Percentiles rank a stretch among this genome's conserved stretches.
Conservation (phyloP, 2,113 vertebrate species). For the Corvus moneduloides region DNA sequence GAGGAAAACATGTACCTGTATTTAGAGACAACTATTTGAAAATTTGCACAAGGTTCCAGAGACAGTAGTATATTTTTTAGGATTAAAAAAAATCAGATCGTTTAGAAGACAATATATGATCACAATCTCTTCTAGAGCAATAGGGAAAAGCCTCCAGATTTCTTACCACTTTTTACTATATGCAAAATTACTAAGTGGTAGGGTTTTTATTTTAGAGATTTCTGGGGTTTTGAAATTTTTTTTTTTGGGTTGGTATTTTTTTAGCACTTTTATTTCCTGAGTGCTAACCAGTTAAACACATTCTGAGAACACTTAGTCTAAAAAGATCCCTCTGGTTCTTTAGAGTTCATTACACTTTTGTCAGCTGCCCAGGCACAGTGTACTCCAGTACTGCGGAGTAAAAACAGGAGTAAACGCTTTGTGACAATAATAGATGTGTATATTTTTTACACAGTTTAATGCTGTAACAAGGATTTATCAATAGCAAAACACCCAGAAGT, state of each 20-base stretch:
- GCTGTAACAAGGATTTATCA: not conserved
- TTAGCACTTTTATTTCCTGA: not conserved
- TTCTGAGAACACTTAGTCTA: slow-evolving; percentile 21
- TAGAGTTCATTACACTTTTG: not conserved
- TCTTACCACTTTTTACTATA: slow-evolving; percentile 14
- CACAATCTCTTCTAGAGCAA: not conserved
- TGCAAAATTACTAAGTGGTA: not conserved
- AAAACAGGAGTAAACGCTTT: not conserved
- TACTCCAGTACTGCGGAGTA: not conserved
- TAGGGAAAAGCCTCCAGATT: not conserved
- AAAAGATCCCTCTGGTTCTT: slow-evolving; percentile 32
- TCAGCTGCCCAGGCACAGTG: not conserved
- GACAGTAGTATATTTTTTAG: not conserved
- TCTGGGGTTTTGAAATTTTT: not conserved
- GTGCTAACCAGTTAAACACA: not conserved
- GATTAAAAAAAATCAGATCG: not conserved
- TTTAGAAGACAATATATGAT: not conserved
- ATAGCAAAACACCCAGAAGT: not conserved
- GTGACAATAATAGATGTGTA: not conserved
- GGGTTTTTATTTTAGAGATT: not conserved
- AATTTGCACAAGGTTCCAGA: not conserved
- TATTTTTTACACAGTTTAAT: not conserved
- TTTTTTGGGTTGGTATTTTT: not conserved
- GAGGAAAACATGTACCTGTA: not conserved
- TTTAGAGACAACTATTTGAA: not conserved